These are phyloP conservation scores for Dromiciops gliroides DNA, from an alignment of 2,113 vertebrate genomes.

Conservation along the genomic window DNA sequence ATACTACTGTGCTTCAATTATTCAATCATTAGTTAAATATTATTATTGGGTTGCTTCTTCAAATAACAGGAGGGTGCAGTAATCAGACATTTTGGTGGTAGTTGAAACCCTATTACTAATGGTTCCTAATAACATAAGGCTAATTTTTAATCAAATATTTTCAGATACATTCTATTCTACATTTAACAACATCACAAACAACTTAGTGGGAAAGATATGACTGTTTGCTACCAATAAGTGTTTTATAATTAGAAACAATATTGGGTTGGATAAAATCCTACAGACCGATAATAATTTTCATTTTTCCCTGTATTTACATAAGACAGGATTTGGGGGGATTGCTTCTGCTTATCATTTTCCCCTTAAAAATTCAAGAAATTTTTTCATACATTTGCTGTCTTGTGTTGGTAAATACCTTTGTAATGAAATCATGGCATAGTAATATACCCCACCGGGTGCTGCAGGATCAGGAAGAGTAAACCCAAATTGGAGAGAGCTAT, in stretches of 20 bases:
- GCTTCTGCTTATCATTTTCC: not conserved
- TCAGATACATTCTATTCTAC: not conserved
- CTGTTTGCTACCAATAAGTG: not conserved
- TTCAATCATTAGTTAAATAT: not conserved
- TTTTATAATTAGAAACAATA: not conserved
- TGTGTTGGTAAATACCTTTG: not conserved
- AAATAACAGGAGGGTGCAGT: not conserved
- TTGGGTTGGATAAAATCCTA: not conserved
- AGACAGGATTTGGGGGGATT: not conserved
- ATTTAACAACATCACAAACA: not conserved
- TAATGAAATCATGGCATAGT: not conserved
- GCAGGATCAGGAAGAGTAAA: not conserved
- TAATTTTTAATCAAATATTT: slow-evolving; percentile 5
- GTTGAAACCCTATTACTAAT: not conserved
- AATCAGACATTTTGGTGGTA: not conserved
- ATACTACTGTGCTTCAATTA: not conserved
- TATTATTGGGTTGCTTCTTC: not conserved
- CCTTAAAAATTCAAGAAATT: not conserved
- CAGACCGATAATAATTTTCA: not conserved
- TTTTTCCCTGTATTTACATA: not conserved
- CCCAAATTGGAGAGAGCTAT: not conserved
- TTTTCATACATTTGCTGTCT: not conserved
- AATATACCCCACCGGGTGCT: not conserved
- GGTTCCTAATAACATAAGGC: not conserved
- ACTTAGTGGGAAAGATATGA: not conserved